Percentiles rank a stretch among this genome's conserved stretches.
These are phyloP conservation scores for Pteruthius melanotis DNA, from an alignment of 2,113 vertebrate genomes.

Conservation along the genomic window DNA sequence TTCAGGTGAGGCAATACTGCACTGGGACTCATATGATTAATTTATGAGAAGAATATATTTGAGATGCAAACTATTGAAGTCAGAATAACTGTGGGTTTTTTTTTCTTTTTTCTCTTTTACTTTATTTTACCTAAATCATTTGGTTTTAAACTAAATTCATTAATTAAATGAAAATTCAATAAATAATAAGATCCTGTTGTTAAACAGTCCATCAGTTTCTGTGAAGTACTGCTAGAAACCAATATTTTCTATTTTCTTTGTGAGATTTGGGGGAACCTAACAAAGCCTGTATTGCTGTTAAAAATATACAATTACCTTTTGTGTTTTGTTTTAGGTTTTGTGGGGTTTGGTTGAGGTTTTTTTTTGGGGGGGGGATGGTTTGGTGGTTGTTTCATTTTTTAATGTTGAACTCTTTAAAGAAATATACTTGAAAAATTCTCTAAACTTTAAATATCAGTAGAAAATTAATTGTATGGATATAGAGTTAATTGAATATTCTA, in stretches of 20 bases:
- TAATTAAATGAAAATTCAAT: background rate
- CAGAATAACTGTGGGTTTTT: background rate
- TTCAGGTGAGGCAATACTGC: background rate
- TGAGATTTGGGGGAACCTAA: fast-evolving
- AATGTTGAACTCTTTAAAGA: background rate
- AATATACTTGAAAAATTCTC: background rate
- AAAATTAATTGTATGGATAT: background rate
- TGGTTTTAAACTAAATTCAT: background rate
- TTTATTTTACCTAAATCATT: background rate
- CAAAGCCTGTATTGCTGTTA: background rate
- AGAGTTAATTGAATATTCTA: constrained; percentile 22
- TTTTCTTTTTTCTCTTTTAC: background rate
- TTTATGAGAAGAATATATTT: background rate
- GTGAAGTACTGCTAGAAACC: background rate
- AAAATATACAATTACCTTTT: background rate
- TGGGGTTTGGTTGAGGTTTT: too few relatives aligned
- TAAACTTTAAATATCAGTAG: background rate
- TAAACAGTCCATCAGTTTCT: background rate
- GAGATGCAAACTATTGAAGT: background rate
- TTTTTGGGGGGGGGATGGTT: too few relatives aligned
- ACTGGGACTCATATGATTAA: background rate
- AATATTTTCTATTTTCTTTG: background rate
- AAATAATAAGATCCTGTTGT: background rate
- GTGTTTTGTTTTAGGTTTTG: background rate
- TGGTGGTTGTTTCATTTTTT: background rate